Evolutionary conservation across 2,797 vertebrate species (phyloP).

Genomic region (Avahi laniger): DNA sequence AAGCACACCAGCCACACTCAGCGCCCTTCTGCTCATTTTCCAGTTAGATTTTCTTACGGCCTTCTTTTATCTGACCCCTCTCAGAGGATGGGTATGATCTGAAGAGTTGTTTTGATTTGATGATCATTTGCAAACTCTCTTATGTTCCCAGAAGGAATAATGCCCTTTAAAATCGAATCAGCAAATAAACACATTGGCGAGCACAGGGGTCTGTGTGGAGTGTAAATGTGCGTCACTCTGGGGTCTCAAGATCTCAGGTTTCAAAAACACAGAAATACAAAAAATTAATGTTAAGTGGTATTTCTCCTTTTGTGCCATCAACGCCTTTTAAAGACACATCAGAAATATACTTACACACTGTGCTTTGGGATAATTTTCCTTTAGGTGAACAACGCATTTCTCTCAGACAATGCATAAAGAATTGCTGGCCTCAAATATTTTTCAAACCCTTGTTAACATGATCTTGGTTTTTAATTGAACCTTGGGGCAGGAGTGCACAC

Average conservation of each 20-base stretch:
- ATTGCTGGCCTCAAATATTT: not conserved
- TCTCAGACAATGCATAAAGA: not conserved
- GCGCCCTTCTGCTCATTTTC: not conserved
- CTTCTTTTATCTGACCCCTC: not conserved
- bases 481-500: not conserved
- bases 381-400: not conserved
- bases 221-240: not conserved
- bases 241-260: not conserved
- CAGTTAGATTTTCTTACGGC: not conserved
- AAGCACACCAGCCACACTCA: too few species aligned
- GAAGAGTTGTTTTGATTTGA: not conserved
- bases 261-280: not conserved
- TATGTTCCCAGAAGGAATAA: not conserved
- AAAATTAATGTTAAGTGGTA: not conserved
- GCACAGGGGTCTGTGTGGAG: too few species aligned
- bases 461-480: not conserved
- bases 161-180: conserved; percentile 18
- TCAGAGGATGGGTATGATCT: not conserved
- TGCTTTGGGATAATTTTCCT: not conserved
- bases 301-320: not conserved
- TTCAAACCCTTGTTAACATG: not conserved
- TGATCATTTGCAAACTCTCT: not conserved
- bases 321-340: not conserved
- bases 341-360: not conserved
- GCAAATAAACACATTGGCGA: not conserved